Percentiles rank a stretch among this genome's conserved stretches.
Evolutionary conservation across 2,113 vertebrate species (phyloP).

Genomic region (Engraulis encrasicolus): DNA sequence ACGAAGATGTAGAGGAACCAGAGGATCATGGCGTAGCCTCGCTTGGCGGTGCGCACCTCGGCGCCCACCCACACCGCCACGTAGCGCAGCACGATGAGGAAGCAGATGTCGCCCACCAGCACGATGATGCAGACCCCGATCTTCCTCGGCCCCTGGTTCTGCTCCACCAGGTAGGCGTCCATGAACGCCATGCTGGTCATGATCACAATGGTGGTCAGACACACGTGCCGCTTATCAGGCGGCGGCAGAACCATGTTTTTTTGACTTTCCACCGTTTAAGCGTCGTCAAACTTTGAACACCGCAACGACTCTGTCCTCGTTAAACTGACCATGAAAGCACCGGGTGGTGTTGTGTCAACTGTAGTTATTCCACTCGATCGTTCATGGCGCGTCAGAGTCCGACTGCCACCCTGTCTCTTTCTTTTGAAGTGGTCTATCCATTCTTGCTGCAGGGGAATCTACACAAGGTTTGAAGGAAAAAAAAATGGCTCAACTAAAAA

Average conservation of each 20-base stretch:
- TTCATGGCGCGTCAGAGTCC: neutral
- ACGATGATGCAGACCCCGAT: constrained; percentile 87
- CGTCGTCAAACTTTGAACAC: neutral
- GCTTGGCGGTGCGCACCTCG: constrained; percentile 84
- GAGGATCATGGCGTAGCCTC: constrained; percentile 88
- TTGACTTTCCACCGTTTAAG: constrained; percentile 33
- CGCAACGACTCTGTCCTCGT: neutral
- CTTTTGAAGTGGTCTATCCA: neutral
- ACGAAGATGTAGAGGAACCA: constrained; percentile 91
- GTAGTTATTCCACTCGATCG: neutral
- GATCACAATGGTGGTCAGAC: constrained; percentile 87
- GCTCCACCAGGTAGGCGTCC: constrained; percentile 89
- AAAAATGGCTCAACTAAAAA: neutral
- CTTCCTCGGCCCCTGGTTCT: constrained; percentile 88
- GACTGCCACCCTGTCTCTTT: neutral
- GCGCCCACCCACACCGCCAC: constrained; percentile 89
- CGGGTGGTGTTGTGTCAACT: neutral
- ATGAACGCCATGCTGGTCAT: constrained; percentile 91
- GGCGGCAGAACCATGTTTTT: constrained; percentile 88
- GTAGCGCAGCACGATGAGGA: constrained; percentile 85
- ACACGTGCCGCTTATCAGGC: constrained; percentile 86
- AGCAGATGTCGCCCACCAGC: constrained; percentile 87
- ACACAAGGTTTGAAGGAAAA: neutral
- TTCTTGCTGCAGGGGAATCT: neutral
- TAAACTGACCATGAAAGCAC: neutral